phyloP scores from a whole-genome alignment of 2,113 vertebrate genomes.

The Gopherus flavomarginatus region DNA sequence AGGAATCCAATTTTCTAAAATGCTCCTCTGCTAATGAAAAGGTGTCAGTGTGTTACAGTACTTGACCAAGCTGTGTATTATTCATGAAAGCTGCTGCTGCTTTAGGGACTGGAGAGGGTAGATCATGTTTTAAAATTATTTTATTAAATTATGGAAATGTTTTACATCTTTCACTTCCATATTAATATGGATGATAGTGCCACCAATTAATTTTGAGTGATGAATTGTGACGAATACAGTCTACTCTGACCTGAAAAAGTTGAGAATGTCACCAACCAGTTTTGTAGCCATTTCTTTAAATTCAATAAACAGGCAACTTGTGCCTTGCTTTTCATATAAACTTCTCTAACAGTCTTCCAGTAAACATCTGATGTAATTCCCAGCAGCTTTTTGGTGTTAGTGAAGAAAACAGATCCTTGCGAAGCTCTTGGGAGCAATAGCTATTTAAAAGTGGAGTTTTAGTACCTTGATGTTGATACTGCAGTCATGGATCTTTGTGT shows the following conservation, averaged over 20 bases:
- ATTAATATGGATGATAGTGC: neutral
- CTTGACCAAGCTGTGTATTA: neutral
- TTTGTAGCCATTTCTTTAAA: neutral
- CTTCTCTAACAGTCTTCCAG: neutral
- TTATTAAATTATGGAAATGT: neutral
- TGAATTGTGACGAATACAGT: neutral
- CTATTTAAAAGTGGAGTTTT: neutral
- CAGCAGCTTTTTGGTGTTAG: neutral
- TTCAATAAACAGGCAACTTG: neutral
- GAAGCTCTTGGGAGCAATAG: neutral
- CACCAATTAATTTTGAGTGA: neutral
- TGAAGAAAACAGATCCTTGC: neutral
- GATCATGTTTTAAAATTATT: neutral
- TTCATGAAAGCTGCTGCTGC: neutral
- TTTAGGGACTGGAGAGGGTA: neutral
- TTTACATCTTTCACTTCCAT: neutral
- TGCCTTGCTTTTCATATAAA: neutral
- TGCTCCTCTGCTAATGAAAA: neutral
- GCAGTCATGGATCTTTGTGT: neutral
- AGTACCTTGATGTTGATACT: neutral
- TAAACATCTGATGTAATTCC: neutral
- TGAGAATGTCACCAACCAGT: neutral
- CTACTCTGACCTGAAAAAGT: neutral
- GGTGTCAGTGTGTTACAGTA: neutral
- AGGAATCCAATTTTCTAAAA: neutral